Base-by-base conservation (phyloP, 2,888 invertebrate genomes). In the Myopa tessellatipennis region DNA sequence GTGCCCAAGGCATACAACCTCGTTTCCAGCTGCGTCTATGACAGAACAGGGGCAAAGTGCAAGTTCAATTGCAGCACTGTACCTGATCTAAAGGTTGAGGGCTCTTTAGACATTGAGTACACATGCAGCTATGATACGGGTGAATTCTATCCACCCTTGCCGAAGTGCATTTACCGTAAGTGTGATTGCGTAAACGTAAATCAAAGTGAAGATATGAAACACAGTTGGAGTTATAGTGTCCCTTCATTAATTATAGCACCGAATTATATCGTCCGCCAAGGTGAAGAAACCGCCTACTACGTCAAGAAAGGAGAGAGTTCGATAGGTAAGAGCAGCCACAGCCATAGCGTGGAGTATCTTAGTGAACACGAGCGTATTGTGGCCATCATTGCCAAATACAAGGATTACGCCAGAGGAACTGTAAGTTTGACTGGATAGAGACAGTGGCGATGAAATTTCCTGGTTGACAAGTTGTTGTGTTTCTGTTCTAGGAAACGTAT, bases 81-180 rank as follows among this genome's bases (percentile, higher is more conserved):
- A 3, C 83, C 80, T 0, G 94, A 93, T 0, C 88, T 93, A 16
- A 85, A 90, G 26, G 93, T 94, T 84, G 92, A 93, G 79, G 90
- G 91, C 6, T 88, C 92, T 0, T 91, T 94, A 0, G 92, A 92
- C 0, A 86, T 90, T 0, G 81, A 90, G 1, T 95, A 96, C 87
- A 91, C 90, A 40, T 96, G 96, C 83, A 88, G 88, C 60, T 95
- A 94, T 83, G 90, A 91, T 7, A 90, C 90, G 0, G 95, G 95
- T 0, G 80, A 89, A 5, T 96, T 93, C 86, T 84, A 90, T 55
- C 96, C 96, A 0, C 93, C 93, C 0, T 90, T 95, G 78, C 96
- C 96, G 0, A 93, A 92, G 82, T 96, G 96, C 84, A 89, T 92
- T 14, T 93, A 91, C 83, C 91, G 93, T 93, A 86, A 90, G 90